phyloP scores from a whole-genome alignment of 1,140 invertebrate species.

The Phymorhynchus buccinoides region DNA sequence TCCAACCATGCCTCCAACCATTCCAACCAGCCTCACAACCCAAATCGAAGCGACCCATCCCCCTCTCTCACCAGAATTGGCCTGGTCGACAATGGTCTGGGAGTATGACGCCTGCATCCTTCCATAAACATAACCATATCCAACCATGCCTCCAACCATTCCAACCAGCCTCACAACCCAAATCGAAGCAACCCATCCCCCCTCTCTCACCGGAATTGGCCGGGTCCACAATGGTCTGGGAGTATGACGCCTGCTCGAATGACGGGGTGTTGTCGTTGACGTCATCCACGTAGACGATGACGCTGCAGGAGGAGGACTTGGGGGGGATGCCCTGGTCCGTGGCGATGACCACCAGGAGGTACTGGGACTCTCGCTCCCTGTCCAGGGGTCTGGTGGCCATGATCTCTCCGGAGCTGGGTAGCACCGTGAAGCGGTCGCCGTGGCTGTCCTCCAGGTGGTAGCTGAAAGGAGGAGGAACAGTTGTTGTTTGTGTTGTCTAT shows the following conservation, averaged over 20 bases:
- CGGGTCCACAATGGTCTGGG: conserved; percentile 56
- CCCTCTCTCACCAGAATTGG: conserved; percentile 52
- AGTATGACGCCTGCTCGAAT: conserved; percentile 76
- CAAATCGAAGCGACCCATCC: no score
- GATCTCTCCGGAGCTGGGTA: conserved; percentile 88
- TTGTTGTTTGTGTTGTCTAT: no score
- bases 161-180: no score
- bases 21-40: no score
- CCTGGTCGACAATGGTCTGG: conserved; percentile 55
- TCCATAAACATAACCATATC: no score
- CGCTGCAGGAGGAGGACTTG: conserved; percentile 51
- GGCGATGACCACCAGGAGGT: conserved; percentile 86
- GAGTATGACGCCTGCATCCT: conserved; percentile 56
- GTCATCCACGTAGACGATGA: conserved; percentile 78
- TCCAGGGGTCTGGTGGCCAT: conserved; percentile 83
- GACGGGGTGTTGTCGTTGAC: conserved; percentile 94
- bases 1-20: no score
- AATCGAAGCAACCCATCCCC: background rate
- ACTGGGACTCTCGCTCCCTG: conserved; percentile 79
- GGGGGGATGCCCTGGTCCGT: conserved; percentile 65
- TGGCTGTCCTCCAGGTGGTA: conserved; percentile 58
- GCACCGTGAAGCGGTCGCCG: conserved; percentile 86
- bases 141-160: no score
- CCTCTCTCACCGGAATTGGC: conserved; percentile 53
- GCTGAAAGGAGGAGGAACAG: conserved; percentile 43